Evolutionary conservation across 1,140 invertebrate species (phyloP), one percentile per base, ranked within the genome.

Genomic region (Muscidifurax raptorellus): DNA sequence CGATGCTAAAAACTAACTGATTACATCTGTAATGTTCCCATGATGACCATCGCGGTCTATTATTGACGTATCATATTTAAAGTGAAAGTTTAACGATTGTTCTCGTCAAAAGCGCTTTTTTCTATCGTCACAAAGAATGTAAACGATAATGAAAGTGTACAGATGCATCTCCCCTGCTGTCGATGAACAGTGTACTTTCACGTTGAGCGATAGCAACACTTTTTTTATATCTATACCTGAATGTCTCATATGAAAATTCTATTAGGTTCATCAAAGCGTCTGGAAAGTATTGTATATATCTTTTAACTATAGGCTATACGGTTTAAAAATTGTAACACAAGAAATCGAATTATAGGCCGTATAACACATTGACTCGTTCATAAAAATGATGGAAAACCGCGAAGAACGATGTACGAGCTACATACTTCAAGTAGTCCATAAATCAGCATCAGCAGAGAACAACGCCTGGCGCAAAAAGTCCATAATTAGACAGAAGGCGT

Each of bases 51-150:
- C 18, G 22, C 44, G 44, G n/a, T 77, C 3, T 32, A 64, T 64
- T 64, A 77, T 77, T 77, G 47, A 59, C 47, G 47, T 77, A 77
- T 52, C 28, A 12, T n/a, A n/a, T 18, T 77, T 52, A 77, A 64
- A 30, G 75, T 30, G 47, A 77, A 77, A 77, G 15, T 72, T 15
- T n/a, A 5, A 74, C 28, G 28, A 69, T 69, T 30, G 28, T 40
- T 74, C 27, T 40, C 32, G 30, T 12, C 28, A 40, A 36, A 40
- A 74, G 22, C 5, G 7, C 36, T 9, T n/a, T 32, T 74, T 74
- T 30, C 28, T 9, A 40, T 40, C 36, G 71, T 18, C 40, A 12
- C 18, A 74, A 36, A 69, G 28, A 69, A 28, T 69, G 27, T 59
- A 59, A 52, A 69, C 67, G 27, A 69, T 69, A 69, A 69, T 30